These are phyloP conservation scores for chimpanzee (Pan troglodytes) DNA, from an alignment of 2,113 vertebrate genomes.

Conservation along the genomic window NHGRI_mPanTro3-v2.1_pri NC_072413.2:84376001-84376500, in stretches of 20 bases:
- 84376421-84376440: neutral
- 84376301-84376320: neutral
- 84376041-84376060: neutral
- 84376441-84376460: conserved; percentile 34
- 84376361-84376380: conserved; percentile 31
- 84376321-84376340: neutral
- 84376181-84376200: conserved; percentile 38
- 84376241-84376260: conserved; percentile 29
- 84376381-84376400: neutral
- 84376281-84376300: neutral
- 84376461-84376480: neutral
- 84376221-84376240: conserved; percentile 10
- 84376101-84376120: neutral
- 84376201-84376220: conserved; percentile 7
- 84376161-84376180: neutral
- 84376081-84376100: neutral
- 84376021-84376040: neutral
- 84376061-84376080: neutral
- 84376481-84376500: conserved; percentile 27
- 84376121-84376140: neutral
- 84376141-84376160: conserved; percentile 37
- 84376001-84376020: neutral
- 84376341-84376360: neutral
- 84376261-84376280: neutral
- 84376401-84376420: conserved; percentile 12